Conservation (phyloP, 2,888 invertebrate species). For the Didymodactylos carnosus region DNA sequence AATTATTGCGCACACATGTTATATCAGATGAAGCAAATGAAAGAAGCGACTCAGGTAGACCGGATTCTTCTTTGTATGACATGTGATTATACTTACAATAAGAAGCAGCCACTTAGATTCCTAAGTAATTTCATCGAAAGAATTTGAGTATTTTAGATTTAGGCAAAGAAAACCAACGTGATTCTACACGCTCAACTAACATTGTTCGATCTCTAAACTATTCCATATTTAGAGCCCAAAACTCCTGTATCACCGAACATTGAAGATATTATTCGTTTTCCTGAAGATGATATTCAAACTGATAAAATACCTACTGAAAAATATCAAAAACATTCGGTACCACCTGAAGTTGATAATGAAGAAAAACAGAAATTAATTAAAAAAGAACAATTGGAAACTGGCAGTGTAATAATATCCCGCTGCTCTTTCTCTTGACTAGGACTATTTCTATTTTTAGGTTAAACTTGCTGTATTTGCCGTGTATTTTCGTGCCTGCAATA, state of each 20-base stretch:
- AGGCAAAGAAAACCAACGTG: too few relatives aligned
- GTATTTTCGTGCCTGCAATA: conserved; percentile 5
- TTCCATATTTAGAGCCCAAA: background rate
- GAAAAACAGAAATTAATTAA: background rate
- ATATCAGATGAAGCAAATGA: background rate
- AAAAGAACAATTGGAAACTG: conserved; percentile 8
- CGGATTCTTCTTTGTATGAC: too few relatives aligned
- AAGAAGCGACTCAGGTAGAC: too few relatives aligned
- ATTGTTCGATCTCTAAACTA: too few relatives aligned
- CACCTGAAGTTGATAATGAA: background rate
- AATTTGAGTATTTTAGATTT: too few relatives aligned
- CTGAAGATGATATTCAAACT: background rate
- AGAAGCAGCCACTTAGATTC: too few relatives aligned
- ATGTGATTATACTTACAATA: too few relatives aligned
- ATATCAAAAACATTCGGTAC: background rate
- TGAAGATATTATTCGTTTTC: background rate
- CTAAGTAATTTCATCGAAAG: too few relatives aligned
- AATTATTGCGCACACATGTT: too few relatives aligned
- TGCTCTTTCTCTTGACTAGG: too few relatives aligned
- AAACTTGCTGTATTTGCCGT: conserved; percentile 2
- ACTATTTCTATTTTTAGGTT: background rate
- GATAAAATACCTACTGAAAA: background rate
- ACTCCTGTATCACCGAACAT: background rate
- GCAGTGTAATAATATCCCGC: too few relatives aligned
- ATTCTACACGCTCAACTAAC: too few relatives aligned